Percentiles rank a stretch among this genome's conserved stretches.
These are phyloP conservation scores for Eretmocerus hayati DNA, from an alignment of 2,888 invertebrate species.

Conservation along the genomic window DNA sequence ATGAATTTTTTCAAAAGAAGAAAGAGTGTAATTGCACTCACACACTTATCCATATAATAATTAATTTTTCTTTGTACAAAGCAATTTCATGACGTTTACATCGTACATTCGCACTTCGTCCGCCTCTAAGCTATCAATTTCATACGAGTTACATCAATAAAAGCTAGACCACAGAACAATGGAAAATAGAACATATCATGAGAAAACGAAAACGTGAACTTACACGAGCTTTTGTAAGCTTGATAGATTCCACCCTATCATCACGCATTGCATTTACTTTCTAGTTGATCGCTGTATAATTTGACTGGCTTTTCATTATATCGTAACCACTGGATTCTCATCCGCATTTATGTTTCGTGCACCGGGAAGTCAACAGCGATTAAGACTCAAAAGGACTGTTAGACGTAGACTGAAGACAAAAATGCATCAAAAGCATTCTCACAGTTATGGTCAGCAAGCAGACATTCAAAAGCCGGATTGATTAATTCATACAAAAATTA, in stretches of 20 bases:
- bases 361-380: conserved; percentile 13
- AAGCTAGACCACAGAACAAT: conserved; percentile 27
- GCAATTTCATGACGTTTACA: conserved; percentile 25
- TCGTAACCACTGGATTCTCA: conserved; percentile 5
- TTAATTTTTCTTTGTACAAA: conserved; percentile 28
- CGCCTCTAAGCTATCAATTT: conserved; percentile 19
- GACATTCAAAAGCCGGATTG: conserved; percentile 22
- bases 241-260: conserved; percentile 18
- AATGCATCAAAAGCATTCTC: conserved; percentile 24
- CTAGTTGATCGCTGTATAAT: conserved; percentile 14
- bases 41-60: conserved; percentile 20
- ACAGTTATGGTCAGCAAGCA: conserved; percentile 23
- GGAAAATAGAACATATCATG: conserved; percentile 30
- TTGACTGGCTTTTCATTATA: conserved; percentile 12
- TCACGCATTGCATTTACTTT: conserved; percentile 3
- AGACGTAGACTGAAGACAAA: conserved; percentile 23
- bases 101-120: conserved; percentile 22
- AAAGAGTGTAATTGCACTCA: conserved; percentile 19
- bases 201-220: conserved; percentile 22
- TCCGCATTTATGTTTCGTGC: neutral
- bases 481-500: conserved; percentile 19
- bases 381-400: conserved; percentile 16
- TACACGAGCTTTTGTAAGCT: neutral
- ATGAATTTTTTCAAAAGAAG: conserved; percentile 17
- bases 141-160: conserved; percentile 25